Percentiles rank a stretch among this genome's conserved stretches.
phyloP scores from a whole-genome alignment of 2,113 vertebrate genomes.

The Excalfactoria chinensis region DNA sequence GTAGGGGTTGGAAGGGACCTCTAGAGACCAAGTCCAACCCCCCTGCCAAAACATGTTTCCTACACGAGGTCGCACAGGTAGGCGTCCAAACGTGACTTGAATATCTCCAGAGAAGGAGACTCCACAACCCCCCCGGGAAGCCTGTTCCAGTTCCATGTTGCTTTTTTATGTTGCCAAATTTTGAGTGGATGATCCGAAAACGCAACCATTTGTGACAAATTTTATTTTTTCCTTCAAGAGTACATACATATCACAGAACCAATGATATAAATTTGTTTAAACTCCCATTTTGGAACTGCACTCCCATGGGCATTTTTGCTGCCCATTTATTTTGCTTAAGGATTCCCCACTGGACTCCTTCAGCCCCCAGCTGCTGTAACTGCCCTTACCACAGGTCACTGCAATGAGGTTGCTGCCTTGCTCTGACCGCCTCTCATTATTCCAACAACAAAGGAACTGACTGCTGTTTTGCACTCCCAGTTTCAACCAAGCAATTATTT shows the following conservation, averaged over 20 bases:
- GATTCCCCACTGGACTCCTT: background rate
- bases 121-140: too few species aligned
- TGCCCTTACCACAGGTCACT: rapidly evolving
- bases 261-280: background rate
- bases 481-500: background rate
- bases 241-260: background rate
- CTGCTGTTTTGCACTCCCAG: background rate
- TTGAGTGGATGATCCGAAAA: background rate
- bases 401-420: background rate
- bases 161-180: background rate
- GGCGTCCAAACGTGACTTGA: too few species aligned
- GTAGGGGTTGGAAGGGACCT: too few species aligned
- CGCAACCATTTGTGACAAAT: background rate
- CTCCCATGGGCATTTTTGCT: background rate
- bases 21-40: too few species aligned
- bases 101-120: too few species aligned
- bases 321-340: background rate
- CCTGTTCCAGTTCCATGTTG: too few species aligned
- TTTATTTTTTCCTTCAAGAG: background rate
- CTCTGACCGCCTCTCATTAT: background rate
- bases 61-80: too few species aligned
- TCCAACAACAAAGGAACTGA: background rate
- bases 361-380: background rate
- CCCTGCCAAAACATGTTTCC: too few species aligned
- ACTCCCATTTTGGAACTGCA: background rate